phyloP scores from a whole-genome alignment of 2,888 invertebrate genomes.

The Bellardia pandia region DNA sequence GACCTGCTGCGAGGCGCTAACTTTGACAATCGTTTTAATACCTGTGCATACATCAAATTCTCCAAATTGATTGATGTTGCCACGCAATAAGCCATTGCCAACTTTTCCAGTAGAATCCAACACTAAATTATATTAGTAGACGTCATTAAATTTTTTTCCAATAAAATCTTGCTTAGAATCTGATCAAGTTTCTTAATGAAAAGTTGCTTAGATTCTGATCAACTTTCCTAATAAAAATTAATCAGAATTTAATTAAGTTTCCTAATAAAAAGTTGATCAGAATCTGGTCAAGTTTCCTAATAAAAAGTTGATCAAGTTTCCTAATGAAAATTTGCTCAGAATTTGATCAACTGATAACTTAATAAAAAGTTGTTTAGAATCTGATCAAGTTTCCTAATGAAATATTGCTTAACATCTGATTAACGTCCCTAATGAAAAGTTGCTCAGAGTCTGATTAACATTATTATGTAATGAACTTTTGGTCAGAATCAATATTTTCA shows the following conservation, averaged over 20 bases:
- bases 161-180: background rate
- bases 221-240: background rate
- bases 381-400: background rate
- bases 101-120: slow-evolving; percentile 90
- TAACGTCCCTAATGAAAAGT: background rate
- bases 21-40: slow-evolving; percentile 85
- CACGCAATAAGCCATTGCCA: slow-evolving; percentile 88
- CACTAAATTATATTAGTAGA: slow-evolving; percentile 85
- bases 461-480: background rate
- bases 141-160: background rate
- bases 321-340: background rate
- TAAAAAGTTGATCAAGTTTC: background rate
- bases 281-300: background rate
- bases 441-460: background rate
- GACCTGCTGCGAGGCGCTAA: slow-evolving; percentile 86
- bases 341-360: background rate
- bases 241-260: background rate
- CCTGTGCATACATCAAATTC: slow-evolving; percentile 89
- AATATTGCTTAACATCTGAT: background rate
- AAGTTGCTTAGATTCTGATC: background rate
- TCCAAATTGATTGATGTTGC: slow-evolving; percentile 89
- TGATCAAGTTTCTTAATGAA: background rate
- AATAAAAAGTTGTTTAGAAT: no score
- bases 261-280: background rate
- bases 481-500: background rate